Base-by-base conservation (phyloP, 2,888 invertebrate genomes). In the Meliscaeva auricollis region DNA sequence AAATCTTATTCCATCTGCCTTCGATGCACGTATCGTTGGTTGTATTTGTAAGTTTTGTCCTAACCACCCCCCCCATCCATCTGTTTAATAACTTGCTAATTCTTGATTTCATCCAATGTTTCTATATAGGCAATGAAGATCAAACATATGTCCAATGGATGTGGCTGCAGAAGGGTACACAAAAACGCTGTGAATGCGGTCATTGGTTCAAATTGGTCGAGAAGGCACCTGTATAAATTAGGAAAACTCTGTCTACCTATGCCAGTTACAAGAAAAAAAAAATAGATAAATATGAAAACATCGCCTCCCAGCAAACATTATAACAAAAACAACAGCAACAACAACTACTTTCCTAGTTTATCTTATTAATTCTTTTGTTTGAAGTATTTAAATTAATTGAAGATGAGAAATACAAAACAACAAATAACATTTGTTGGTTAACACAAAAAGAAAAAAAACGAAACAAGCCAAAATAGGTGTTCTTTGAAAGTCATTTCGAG, bases 181-280 rank as follows among this genome's bases (percentile, higher is more conserved):
- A 97, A 83, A 97, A 96, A 91, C 95, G 98, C 89, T 99, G 99
- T 91, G 97, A 97, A 91, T 99, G 99, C 92, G 99, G 99, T 76
- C 96, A 98, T 92, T 98, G 98, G 98, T 99, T 98, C 94, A 97
- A 98, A 93, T 94, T 99, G 89, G 95, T 96, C 80, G 96, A 96
- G 92, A 96, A 96, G 92, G 93, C 94, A 87, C 94, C 95, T 88
- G 90, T 95, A 90, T 96, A 95, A 95, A 92, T 82, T 87, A 58
- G 52, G 30, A 56, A 60, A 48, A 41, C 38, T 58, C 46, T 64
- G 56, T 32, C 62, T 62, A 46, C 30, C 38, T 64, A 11, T 64
- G 64, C 64, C 64, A 64, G 64, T 64, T 38, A 38, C 38, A 38
- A 35, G 35, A 35, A 35, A 35, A 35, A 9, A 38, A 38, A 13